Evolutionary conservation across 2,113 vertebrate species (phyloP), one percentile per base, ranked within the genome.

Genomic region (Hippoglossus stenolepis): DNA sequence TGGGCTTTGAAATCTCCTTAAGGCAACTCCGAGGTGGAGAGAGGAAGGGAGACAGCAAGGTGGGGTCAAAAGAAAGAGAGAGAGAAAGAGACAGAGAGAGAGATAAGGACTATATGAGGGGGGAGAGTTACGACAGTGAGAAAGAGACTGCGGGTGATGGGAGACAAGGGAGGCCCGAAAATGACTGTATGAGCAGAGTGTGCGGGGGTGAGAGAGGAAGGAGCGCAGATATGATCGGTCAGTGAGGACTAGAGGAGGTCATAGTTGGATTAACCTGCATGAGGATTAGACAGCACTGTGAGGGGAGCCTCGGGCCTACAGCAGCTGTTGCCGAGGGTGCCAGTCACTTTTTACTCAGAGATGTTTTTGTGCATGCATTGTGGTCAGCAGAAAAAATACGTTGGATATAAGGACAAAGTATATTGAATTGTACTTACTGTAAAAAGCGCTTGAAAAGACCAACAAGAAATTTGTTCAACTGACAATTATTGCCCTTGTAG

Each of bases 1-100:
- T 83, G 77, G 86, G 87, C 93, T 94, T 94, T 93, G 90, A 94
- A 94, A 94, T 93, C 92, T 93, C 92, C 93, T 94, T 87, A 93
- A 92, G 91, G 93, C 86, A 89, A 92, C 92, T 91, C 70, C 69
- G 80, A 70, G 89, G 79, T 79, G 85, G 59, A 66, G 79, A 79
- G 72, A 84, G 74, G 75, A 65, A 43, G 79, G 78, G 83, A 73
- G 76, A 72, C 74, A 58, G 80, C 82, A 73, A 75, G 85, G 79
- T 83, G 80, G 88, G 82, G 89, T 87, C 85, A 88, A 82, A 87
- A 66, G 79, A 35, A 82, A 71, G 67, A 65, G 69, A 74, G 68
- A 79, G 71, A 23, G 79, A 35, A 82, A 71, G 67, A 65, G 69
- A 76, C 65, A 79, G 71, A 23, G 43, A 74, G 49, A 63, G 60